These are phyloP conservation scores for Thumatha senex DNA, from an alignment of 2,888 invertebrate species.

Conservation along the genomic window DNA sequence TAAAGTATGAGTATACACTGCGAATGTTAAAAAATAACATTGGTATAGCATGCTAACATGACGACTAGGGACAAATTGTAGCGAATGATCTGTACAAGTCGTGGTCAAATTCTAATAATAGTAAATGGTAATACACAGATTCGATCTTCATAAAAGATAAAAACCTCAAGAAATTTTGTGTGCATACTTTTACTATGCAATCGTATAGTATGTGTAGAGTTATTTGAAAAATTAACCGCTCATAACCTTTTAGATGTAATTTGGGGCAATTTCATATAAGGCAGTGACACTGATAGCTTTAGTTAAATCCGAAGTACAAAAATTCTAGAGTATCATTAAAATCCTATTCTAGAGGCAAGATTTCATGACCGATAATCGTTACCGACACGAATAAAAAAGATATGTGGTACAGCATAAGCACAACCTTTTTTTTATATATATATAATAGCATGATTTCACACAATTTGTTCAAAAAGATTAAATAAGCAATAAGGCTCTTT, in stretches of 20 bases:
- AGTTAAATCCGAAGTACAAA: conserved; percentile 37
- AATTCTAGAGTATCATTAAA: conserved; percentile 50
- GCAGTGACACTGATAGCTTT: conserved; percentile 49
- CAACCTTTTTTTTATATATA: conserved; percentile 58
- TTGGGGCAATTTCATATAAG: conserved; percentile 38
- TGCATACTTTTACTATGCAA: too few species aligned
- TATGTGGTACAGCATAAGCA: conserved; percentile 67
- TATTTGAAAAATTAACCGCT: conserved; percentile 7
- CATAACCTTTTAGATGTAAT: conserved; percentile 13
- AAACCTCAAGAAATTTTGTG: too few species aligned
- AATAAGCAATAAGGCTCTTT: conserved; percentile 56
- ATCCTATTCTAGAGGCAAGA: conserved; percentile 53
- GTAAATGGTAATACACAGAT: too few species aligned
- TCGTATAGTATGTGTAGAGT: too few species aligned
- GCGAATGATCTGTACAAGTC: too few species aligned
- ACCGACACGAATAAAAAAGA: conserved; percentile 49
- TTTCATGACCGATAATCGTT: conserved; percentile 36
- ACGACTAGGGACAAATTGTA: too few species aligned
- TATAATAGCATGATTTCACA: conserved; percentile 37
- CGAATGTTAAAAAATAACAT: too few species aligned
- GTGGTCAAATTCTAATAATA: too few species aligned
- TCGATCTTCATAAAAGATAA: too few species aligned
- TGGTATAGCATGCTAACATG: too few species aligned
- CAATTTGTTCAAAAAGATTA: conserved; percentile 48
- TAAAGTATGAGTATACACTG: too few species aligned